phyloP scores from a whole-genome alignment of 1,140 invertebrate genomes.

The Diuraphis noxia region DNA sequence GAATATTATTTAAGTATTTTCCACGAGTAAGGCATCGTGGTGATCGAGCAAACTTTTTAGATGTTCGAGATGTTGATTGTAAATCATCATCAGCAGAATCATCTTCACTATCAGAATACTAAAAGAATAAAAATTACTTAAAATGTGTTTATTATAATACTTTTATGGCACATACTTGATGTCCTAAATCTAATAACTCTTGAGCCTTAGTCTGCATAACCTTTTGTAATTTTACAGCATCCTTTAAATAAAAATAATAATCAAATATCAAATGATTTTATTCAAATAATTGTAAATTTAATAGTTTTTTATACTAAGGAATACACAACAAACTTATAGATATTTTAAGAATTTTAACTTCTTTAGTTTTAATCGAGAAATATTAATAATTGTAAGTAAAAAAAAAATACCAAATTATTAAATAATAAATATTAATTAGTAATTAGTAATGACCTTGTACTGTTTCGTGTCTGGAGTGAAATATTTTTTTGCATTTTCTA shows the following conservation, averaged over 20 bases:
- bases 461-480: conserved; percentile 85
- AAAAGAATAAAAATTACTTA: conserved; percentile 37
- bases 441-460: conserved; percentile 70
- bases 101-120: conserved; percentile 59
- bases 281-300: background rate
- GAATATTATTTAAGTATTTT: conserved; percentile 67
- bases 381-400: background rate
- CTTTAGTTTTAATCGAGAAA: background rate
- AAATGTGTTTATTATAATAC: background rate
- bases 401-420: background rate
- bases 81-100: conserved; percentile 57
- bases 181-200: conserved; percentile 71
- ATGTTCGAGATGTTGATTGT: conserved; percentile 58
- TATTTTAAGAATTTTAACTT: background rate
- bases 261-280: background rate
- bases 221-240: conserved; percentile 78
- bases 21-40: conserved; percentile 64
- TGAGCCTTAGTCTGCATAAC: conserved; percentile 83
- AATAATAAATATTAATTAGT: background rate
- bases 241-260: conserved; percentile 62
- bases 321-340: background rate
- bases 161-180: conserved; percentile 64
- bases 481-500: conserved; percentile 96
- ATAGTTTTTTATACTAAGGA: background rate
- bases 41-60: conserved; percentile 62